Conservation (phyloP, 2,888 invertebrate species). For the Cylloceria caligata region DNA sequence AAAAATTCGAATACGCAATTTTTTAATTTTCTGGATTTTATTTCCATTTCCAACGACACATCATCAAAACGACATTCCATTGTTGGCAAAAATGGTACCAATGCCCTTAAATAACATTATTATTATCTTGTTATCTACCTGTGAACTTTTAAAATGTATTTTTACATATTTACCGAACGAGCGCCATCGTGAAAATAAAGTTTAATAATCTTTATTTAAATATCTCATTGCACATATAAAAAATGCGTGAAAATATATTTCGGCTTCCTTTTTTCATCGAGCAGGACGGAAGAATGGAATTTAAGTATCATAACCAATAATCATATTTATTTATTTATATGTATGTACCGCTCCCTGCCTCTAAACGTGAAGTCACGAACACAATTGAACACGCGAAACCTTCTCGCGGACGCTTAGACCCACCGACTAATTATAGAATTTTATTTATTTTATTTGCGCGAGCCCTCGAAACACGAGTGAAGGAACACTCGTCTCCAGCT, state of each 20-base stretch:
- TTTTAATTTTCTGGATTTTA: not conserved
- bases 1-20: not conserved
- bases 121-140: too few species aligned
- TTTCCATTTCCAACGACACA: not conserved
- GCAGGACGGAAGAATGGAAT: too few species aligned
- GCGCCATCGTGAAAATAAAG: too few species aligned
- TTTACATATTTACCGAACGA: too few species aligned
- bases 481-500: conserved; percentile 65
- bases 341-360: not conserved
- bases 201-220: too few species aligned
- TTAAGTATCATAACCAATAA: not conserved
- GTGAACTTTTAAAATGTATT: too few species aligned
- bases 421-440: conserved; percentile 83
- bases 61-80: not conserved
- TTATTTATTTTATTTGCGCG: conserved; percentile 84
- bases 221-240: too few species aligned
- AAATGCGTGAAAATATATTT: too few species aligned
- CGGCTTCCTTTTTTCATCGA: not conserved
- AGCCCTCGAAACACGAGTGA: conserved; percentile 69
- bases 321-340: not conserved
- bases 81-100: not conserved
- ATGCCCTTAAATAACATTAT: too few species aligned
- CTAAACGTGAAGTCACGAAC: conserved; percentile 38
- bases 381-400: conserved; percentile 53
- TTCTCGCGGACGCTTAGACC: conserved; percentile 57